A percentile compares a stretch with the other conserved stretches of the same genome.
Conservation (phyloP, 1,140 invertebrate genomes). For the Vanessa atalanta region DNA sequence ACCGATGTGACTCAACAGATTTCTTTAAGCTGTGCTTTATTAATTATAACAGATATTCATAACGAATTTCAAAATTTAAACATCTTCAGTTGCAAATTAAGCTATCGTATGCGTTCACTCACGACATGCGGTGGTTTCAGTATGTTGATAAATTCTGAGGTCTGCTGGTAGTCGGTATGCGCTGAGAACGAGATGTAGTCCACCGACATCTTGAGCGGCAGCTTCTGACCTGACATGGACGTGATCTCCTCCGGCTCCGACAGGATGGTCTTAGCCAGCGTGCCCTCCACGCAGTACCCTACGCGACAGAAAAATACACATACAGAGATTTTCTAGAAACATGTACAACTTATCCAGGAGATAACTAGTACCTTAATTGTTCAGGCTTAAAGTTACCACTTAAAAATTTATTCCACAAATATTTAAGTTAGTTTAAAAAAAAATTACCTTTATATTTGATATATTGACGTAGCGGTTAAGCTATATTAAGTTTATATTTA, state of each 20-base stretch:
- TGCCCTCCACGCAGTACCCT: slow-evolving; percentile 99
- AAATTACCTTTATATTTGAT: too few relatives aligned
- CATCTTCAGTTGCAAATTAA: too few relatives aligned
- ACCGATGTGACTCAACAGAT: too few relatives aligned
- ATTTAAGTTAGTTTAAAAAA: too few relatives aligned
- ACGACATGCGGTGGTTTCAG: slow-evolving; percentile 97
- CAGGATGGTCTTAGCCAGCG: slow-evolving; percentile 97
- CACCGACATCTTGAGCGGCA: slow-evolving; percentile 98
- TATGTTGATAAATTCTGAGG: slow-evolving; percentile 97
- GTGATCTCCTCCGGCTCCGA: slow-evolving; percentile 99
- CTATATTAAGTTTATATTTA: not conserved
- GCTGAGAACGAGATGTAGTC: slow-evolving; percentile 99
- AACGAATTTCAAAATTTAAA: too few relatives aligned
- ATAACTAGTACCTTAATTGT: too few relatives aligned
- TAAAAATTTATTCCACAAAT: too few relatives aligned
- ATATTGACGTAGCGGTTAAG: too few relatives aligned
- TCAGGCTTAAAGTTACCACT: too few relatives aligned
- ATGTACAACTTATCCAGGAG: too few relatives aligned
- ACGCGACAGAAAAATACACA: slow-evolving; percentile 5
- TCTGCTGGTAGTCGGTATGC: slow-evolving; percentile 99
- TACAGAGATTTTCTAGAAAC: too few relatives aligned
- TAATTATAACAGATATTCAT: not conserved
- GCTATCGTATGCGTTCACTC: slow-evolving; percentile 52
- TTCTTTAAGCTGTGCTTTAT: too few relatives aligned
- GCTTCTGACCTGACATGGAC: slow-evolving; percentile 96